Base-by-base conservation (phyloP, 92 coral and sea anemone species). In the Palythoa grandis region DNA sequence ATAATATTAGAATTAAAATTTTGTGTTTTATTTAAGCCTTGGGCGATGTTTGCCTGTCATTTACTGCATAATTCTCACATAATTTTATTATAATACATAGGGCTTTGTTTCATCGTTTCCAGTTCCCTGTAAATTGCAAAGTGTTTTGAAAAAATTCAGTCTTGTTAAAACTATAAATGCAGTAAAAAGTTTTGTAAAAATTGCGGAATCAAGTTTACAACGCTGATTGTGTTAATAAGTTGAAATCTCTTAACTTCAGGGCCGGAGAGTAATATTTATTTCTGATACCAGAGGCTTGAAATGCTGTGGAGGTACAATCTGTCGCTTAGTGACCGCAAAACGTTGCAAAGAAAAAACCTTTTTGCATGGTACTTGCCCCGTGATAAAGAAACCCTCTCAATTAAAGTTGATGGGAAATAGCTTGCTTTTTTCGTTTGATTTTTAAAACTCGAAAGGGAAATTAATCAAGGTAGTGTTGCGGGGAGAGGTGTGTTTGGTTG, bases 251-350 rank as follows among this genome's bases (percentile, higher is more conserved):
- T 84, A 72, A 87, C 87, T 56, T 74, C 83, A 83, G 72, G 83
- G 16, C 57, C 73, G 88, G 83, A 83, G 84, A 67, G 87, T 94
- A 90, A 92, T 94, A 94, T 94, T 91, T 92, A 94, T 92, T 91
- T 76, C 91, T 78, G 50, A 69, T 85, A 82, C 84, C 80, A 75
- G 91, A 89, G 94, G 92, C 91, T 74, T 86, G 75, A 90, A 90
- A 94, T 94, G 87, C 91, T 92, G 78, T 86, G 90, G 72, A 61
- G 93, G 77, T 87, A 75, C 89, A 73, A 86, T 15, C 87, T 92
- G 98, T 94, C 94, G 94, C 98, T 89, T 94, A 86, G 98, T 86
- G 95, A 94, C 98, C 91, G 86, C 50, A 40, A 84, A 88, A 84
- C 73, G 83, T 84, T 70, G 66, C 38, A 20, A 38, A 24, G 76